phyloP scores from a whole-genome alignment of 2,888 invertebrate species.

The Orchestes rusci region DNA sequence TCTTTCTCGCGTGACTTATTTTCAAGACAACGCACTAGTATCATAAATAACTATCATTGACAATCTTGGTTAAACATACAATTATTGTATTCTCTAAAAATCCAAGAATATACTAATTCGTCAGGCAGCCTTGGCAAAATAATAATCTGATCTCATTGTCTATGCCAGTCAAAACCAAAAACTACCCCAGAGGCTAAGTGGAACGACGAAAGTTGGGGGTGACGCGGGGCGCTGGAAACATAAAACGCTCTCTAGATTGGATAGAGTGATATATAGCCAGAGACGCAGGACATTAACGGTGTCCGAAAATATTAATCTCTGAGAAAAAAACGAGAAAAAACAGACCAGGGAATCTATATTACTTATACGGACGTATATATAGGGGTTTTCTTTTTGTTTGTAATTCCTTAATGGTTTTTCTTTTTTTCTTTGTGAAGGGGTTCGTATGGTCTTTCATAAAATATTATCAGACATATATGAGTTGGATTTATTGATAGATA shows the following conservation, averaged over 20 bases:
- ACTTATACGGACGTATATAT: constrained; percentile 24
- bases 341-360: constrained; percentile 23
- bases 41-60: too few species aligned
- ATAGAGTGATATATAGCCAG: constrained; percentile 48
- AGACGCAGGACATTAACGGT: constrained; percentile 48
- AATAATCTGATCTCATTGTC: too few species aligned
- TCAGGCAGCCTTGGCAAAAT: too few species aligned
- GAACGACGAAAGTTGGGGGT: constrained; percentile 4
- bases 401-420: constrained; percentile 22
- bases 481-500: constrained; percentile 3
- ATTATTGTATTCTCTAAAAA: too few species aligned
- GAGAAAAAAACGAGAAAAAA: constrained; percentile 29
- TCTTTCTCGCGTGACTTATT: too few species aligned
- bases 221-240: constrained; percentile 35
- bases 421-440: constrained; percentile 15
- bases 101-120: too few species aligned
- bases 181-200: constrained; percentile 15
- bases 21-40: too few species aligned
- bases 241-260: constrained; percentile 48
- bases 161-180: too few species aligned
- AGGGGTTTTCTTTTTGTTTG: constrained; percentile 23
- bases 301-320: constrained; percentile 49
- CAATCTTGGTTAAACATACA: too few species aligned
- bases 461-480: constrained; percentile 11
- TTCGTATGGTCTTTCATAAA: constrained; percentile 8